These are phyloP conservation scores for Microcaecilia unicolor DNA, from an alignment of 2,797 vertebrate species.

Conservation along the genomic window DNA sequence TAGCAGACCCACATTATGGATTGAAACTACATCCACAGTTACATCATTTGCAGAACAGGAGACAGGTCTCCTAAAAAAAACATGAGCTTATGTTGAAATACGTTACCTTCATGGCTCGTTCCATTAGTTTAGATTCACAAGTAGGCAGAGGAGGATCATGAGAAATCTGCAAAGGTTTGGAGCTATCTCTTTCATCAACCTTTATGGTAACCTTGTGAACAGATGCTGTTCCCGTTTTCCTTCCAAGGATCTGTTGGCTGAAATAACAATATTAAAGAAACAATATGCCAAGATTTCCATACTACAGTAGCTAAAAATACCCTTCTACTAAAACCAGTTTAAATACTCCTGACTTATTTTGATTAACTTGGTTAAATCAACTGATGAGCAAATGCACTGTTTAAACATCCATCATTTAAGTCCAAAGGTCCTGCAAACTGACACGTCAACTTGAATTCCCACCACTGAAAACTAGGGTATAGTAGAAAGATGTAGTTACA, in stretches of 20 bases:
- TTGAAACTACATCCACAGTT: constrained; percentile 13
- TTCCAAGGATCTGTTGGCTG: constrained; percentile 92
- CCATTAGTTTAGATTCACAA: constrained; percentile 91
- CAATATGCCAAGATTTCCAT: neutral
- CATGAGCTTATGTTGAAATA: neutral
- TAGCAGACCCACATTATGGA: too few relatives aligned
- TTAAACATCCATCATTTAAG: too few relatives aligned
- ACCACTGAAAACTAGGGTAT: too few relatives aligned
- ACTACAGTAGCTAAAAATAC: too few relatives aligned
- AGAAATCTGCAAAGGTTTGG: constrained; percentile 94
- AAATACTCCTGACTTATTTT: too few relatives aligned
- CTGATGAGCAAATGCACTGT: too few relatives aligned
- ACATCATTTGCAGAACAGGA: constrained; percentile 15
- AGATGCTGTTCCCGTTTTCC: constrained; percentile 88
- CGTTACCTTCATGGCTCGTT: constrained; percentile 92
- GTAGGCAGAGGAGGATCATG: constrained; percentile 91
- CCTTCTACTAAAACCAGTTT: too few relatives aligned
- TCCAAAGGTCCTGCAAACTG: too few relatives aligned
- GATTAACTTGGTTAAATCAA: too few relatives aligned
- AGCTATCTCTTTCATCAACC: constrained; percentile 90
- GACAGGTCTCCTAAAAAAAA: too few relatives aligned
- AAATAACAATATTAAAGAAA: constrained; percentile 14
- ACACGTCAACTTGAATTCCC: too few relatives aligned
- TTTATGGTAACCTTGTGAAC: constrained; percentile 94
- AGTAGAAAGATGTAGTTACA: too few relatives aligned